phyloP scores from a whole-genome alignment of 2,113 vertebrate genomes.

The Aramus guarauna region DNA sequence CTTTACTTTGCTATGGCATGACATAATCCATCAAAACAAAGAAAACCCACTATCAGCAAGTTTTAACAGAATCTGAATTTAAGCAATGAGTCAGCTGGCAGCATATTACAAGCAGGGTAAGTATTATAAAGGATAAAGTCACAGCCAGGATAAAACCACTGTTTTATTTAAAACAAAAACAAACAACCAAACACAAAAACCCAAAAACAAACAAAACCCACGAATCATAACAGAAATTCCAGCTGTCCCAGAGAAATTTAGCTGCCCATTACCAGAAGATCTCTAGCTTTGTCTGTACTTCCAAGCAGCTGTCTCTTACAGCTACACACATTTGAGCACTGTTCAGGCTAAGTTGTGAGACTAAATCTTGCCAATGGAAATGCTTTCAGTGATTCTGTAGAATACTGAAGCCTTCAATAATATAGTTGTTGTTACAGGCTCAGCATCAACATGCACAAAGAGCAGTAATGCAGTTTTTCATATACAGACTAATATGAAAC shows the following conservation, averaged over 20 bases:
- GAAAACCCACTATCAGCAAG: not conserved
- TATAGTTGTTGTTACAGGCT: not conserved
- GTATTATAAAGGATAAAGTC: not conserved
- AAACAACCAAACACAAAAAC: not conserved
- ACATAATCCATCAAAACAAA: not conserved
- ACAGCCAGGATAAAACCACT: not conserved
- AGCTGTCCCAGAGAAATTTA: not conserved
- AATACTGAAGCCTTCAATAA: not conserved
- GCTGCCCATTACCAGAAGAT: not conserved
- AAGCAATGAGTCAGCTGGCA: not conserved
- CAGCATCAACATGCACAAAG: not conserved
- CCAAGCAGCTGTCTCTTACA: not conserved
- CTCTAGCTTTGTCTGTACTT: not conserved
- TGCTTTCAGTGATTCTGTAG: not conserved
- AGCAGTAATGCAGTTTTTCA: not conserved
- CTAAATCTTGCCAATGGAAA: not conserved
- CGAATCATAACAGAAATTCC: not conserved
- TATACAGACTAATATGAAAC: not conserved
- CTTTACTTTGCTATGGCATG: not conserved
- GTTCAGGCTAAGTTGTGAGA: not conserved
- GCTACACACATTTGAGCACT: not conserved
- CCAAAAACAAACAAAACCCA: not conserved
- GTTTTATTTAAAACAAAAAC: not conserved
- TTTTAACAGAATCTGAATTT: not conserved
- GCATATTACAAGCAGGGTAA: not conserved